Evolutionary conservation across 2,888 invertebrate genomes (phyloP).

Genomic region (Trachelus tabidus): DNA sequence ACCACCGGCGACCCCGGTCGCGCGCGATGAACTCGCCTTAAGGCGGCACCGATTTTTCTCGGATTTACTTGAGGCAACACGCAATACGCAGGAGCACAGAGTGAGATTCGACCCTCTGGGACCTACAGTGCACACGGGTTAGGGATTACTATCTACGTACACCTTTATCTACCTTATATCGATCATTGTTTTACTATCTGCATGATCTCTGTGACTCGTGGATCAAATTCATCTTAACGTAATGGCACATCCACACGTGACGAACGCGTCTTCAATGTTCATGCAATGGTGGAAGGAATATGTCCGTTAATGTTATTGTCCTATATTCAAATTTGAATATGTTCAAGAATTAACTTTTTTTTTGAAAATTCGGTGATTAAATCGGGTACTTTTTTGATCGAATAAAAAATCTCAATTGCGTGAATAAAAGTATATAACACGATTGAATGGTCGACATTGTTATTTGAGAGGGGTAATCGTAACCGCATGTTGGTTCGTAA

Average conservation of each 20-base stretch:
- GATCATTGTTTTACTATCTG: slow-evolving; percentile 3
- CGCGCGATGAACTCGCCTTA: slow-evolving; percentile 81
- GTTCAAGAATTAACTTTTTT: background rate
- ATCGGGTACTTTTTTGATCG: background rate
- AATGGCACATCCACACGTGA: background rate
- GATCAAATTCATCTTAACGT: slow-evolving; percentile 1
- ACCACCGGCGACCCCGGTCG: slow-evolving; percentile 82
- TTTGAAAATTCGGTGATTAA: background rate
- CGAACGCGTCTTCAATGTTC: background rate
- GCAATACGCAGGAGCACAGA: slow-evolving; percentile 79
- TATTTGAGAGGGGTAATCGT: background rate
- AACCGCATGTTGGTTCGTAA: background rate
- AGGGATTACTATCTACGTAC: slow-evolving; percentile 47
- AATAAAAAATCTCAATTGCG: too few species aligned
- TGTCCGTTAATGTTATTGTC: background rate
- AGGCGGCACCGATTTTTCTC: slow-evolving; percentile 83
- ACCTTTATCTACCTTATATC: background rate
- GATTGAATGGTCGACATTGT: background rate
- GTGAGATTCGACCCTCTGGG: slow-evolving; percentile 81
- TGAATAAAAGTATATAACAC: background rate
- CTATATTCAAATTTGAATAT: background rate
- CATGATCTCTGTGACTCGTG: background rate
- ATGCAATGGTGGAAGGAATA: background rate
- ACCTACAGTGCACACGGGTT: slow-evolving; percentile 74
- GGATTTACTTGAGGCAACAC: slow-evolving; percentile 79